Evolutionary conservation across 2,888 invertebrate species (phyloP).

Genomic region (Pristionchus fissidentatus): DNA sequence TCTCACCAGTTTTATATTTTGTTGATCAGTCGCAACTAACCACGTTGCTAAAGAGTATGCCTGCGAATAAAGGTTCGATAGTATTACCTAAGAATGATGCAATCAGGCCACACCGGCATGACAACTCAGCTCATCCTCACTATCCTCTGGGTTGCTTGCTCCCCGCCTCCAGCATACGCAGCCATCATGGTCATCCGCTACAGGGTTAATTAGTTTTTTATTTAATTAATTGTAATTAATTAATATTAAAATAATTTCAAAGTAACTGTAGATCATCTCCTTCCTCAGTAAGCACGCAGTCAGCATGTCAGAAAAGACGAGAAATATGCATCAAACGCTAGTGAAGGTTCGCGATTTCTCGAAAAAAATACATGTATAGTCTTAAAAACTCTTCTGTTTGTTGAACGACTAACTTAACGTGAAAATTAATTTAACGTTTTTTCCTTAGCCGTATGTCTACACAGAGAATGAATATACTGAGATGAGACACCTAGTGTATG

Average conservation of each 20-base stretch:
- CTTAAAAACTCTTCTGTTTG: too few relatives aligned
- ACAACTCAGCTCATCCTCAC: background rate
- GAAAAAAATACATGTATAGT: too few relatives aligned
- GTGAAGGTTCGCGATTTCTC: background rate
- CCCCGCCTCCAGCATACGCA: background rate
- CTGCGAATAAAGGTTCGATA: too few relatives aligned
- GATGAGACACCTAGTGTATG: too few relatives aligned
- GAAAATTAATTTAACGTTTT: background rate
- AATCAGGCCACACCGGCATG: background rate
- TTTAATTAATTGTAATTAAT: background rate
- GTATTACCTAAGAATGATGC: too few relatives aligned
- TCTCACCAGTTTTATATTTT: too few relatives aligned
- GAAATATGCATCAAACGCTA: background rate
- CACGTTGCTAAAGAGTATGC: too few relatives aligned
- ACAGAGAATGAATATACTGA: too few relatives aligned
- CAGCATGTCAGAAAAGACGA: background rate
- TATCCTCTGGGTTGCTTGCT: background rate
- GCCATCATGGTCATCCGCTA: background rate
- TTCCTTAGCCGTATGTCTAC: too few relatives aligned
- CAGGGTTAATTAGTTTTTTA: background rate
- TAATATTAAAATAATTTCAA: background rate
- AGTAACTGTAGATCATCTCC: background rate
- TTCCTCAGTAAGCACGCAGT: background rate
- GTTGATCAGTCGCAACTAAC: background rate
- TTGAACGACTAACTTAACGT: background rate